Evolutionary conservation across 1,140 invertebrate species (phyloP).

Genomic region (Colletes gigas): DNA sequence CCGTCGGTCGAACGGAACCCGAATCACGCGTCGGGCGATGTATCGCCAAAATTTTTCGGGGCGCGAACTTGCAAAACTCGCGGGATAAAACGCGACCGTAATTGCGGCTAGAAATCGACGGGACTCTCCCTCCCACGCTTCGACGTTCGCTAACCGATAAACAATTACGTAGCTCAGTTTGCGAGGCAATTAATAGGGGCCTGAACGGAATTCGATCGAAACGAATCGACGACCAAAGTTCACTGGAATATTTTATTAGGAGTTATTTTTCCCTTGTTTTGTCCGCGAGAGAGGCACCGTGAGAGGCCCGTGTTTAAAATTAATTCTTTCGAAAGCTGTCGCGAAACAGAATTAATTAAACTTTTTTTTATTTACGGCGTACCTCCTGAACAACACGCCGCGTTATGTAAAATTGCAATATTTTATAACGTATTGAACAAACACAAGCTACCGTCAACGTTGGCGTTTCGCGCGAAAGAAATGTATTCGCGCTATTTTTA

Average conservation of each 20-base stretch:
- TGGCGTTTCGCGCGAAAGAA: too few relatives aligned
- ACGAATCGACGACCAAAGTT: neutral
- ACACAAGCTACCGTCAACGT: too few relatives aligned
- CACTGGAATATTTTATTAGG: neutral
- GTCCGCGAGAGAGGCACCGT: too few relatives aligned
- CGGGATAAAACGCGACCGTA: neutral
- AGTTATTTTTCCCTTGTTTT: too few relatives aligned
- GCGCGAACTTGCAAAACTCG: conserved; percentile 5
- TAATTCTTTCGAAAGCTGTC: too few relatives aligned
- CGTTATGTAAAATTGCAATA: too few relatives aligned
- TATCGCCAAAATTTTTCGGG: neutral
- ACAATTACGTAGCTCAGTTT: conserved; percentile 6
- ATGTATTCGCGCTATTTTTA: too few relatives aligned
- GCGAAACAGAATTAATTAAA: too few relatives aligned
- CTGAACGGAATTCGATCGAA: neutral
- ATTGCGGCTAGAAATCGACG: conserved; percentile 6
- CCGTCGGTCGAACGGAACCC: neutral
- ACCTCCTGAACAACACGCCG: too few relatives aligned
- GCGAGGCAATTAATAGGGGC: neutral
- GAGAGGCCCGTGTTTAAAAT: too few relatives aligned
- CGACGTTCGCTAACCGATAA: conserved; percentile 1
- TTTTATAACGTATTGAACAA: too few relatives aligned
- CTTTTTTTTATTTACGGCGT: too few relatives aligned
- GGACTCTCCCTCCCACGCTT: neutral
- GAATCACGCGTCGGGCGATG: conserved; percentile 7